Percentiles rank a stretch among this genome's conserved stretches.
These are phyloP conservation scores for Tyrophagus putrescentiae DNA, from an alignment of 1,140 invertebrate species.

Conservation along the genomic window DNA sequence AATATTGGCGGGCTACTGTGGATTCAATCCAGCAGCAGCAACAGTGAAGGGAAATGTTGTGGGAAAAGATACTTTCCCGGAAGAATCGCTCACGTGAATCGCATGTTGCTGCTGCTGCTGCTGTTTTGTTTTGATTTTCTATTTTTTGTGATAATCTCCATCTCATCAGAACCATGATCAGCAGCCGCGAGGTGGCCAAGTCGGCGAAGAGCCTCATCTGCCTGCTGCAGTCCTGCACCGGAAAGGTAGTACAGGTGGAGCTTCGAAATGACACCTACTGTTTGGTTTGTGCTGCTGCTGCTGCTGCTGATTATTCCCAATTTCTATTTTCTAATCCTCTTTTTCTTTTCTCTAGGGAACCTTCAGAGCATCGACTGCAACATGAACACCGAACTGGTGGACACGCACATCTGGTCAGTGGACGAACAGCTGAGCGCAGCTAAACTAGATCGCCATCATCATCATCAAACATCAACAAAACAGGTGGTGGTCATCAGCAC, in stretches of 20 bases:
- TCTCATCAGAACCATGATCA: no score
- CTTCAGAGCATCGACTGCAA: slow-evolving; percentile 14
- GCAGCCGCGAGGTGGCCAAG: slow-evolving; percentile 13
- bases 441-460: not conserved
- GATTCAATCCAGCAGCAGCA: not conserved
- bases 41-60: not conserved
- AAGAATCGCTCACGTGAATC: no score
- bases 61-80: no score
- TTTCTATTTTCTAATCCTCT: not conserved
- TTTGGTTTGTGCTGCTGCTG: not conserved
- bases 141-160: no score
- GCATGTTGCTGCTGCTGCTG: no score
- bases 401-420: not conserved
- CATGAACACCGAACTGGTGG: slow-evolving; percentile 20
- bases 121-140: no score
- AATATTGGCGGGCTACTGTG: not conserved
- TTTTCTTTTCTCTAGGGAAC: slow-evolving; percentile 9
- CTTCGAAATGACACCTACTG: slow-evolving; percentile 14
- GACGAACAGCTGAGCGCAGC: not conserved
- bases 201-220: slow-evolving; percentile 16
- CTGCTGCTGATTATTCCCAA: not conserved
- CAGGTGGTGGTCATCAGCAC: not conserved
- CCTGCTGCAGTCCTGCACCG: slow-evolving; percentile 17
- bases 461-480: not conserved
- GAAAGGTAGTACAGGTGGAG: slow-evolving; percentile 7